phyloP scores from a whole-genome alignment of 2,888 invertebrate genomes.

The Rhodophaea formosa region DNA sequence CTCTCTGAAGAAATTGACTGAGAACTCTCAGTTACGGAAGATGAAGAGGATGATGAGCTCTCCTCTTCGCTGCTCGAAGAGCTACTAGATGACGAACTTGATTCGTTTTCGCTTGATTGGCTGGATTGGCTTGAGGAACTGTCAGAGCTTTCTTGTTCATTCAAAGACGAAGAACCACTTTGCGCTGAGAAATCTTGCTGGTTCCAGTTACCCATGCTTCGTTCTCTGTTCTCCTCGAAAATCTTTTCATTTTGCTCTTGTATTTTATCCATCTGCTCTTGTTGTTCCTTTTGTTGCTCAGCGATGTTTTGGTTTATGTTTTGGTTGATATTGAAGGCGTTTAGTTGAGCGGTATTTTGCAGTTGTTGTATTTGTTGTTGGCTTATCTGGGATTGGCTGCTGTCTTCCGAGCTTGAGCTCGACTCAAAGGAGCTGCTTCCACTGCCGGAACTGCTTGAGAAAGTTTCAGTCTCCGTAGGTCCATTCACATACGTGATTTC shows the following conservation, averaged over 20 bases:
- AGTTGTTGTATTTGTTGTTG: background rate
- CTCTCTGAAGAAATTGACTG: background rate
- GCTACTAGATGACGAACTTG: background rate
- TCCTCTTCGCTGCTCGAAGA: background rate
- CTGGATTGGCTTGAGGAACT: background rate
- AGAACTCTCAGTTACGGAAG: background rate
- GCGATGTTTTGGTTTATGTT: constrained; percentile 1
- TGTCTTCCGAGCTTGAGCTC: background rate
- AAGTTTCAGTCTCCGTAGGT: background rate
- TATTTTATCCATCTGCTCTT: background rate
- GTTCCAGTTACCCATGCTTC: constrained; percentile 1
- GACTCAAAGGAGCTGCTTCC: background rate
- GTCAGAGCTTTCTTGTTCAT: background rate
- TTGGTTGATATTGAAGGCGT: background rate
- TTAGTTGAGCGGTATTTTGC: background rate
- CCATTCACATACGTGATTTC: background rate
- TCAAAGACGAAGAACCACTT: background rate
- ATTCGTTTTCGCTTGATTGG: constrained; percentile 1
- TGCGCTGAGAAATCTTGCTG: background rate
- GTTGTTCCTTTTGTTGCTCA: constrained; percentile 2
- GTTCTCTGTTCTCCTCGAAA: constrained; percentile 13
- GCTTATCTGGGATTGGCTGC: background rate
- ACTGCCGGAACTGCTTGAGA: background rate
- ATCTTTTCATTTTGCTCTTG: background rate
- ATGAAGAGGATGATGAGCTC: background rate